Base-by-base conservation (phyloP, 2,888 invertebrate species). In the Acronicta psi region DNA sequence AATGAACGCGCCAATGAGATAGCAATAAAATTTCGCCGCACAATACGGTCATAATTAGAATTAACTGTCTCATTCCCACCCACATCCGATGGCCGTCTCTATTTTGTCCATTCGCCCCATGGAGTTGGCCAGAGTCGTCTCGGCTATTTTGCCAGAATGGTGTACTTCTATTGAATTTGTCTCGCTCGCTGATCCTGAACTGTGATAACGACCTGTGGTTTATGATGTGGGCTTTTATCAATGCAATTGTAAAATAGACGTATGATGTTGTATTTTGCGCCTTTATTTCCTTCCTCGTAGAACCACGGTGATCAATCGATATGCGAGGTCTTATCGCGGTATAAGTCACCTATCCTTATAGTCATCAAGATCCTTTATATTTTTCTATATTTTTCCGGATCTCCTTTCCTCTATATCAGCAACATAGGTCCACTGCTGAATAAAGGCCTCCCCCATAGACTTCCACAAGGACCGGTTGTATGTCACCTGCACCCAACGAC, bases 11-110 rank as follows among this genome's bases (percentile, higher is more conserved):
- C 87, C 91, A 92, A 93, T 93, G 93, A 92, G 93, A 92, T 91
- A 88, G 92, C 92, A 86, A 93, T 93, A 93, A 93, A 93, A 92
- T 90, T 90, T 89, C 83, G 88, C 83, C 86, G 81, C 85, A 93
- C 93, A 94, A 93, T 93, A 89, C 88, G 79, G 80, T 80, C 85
- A 86, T 93, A 92, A 93, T 94, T 94, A 93, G 90, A 92, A 94
- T 93, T 92, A 93, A 93, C 93, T 91, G 90, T 93, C 89, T 91
- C 91, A 83, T 88, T 87, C 87, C 60, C 90, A 78, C 92, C 92
- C 89, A 93, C 93, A 90, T 88, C 88, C 86, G 85, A 89, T 85
- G 81, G 81, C 82, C 81, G 79, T 84, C 82, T 83, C 80, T 83
- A 86, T 88, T 88, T 84, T 81, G 79, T 74, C 46, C 78, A 63